A percentile compares a stretch with the other conserved stretches of the same genome.
phyloP scores from a whole-genome alignment of 2,113 vertebrate species.

The Dipodomys spectabilis region DNA sequence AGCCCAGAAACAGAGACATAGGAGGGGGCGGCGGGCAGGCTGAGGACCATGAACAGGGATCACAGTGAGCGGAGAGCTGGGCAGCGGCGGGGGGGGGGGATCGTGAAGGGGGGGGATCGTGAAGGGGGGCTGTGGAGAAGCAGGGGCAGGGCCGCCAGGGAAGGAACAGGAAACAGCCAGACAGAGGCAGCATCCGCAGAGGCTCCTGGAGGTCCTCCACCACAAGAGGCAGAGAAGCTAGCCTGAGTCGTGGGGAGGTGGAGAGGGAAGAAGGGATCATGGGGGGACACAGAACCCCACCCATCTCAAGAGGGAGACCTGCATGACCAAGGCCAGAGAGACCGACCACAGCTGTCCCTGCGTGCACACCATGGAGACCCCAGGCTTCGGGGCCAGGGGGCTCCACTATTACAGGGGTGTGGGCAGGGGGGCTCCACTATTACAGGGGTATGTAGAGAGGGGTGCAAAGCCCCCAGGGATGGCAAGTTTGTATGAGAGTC shows the following conservation, averaged over 20 bases:
- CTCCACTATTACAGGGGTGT: not conserved
- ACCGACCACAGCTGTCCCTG: not conserved
- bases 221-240: not conserved
- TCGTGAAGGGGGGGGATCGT: too few relatives aligned
- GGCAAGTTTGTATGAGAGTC: not conserved
- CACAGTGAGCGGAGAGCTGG: not conserved
- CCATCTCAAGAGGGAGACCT: constrained; percentile 73
- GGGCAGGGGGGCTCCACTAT: not conserved
- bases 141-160: not conserved
- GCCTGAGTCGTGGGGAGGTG: not conserved
- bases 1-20: not conserved
- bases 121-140: not conserved
- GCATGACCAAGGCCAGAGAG: not conserved
- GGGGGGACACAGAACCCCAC: not conserved
- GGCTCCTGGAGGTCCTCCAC: constrained; percentile 39
- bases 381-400: not conserved
- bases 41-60: too few relatives aligned
- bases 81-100: not conserved
- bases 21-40: not conserved
- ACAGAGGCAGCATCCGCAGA: not conserved
- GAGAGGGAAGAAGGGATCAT: not conserved
- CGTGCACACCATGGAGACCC: not conserved
- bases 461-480: not conserved
- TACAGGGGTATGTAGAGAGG: not conserved
- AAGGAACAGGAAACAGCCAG: not conserved